These are phyloP conservation scores for Euzophera pinguis DNA, from an alignment of 2,888 invertebrate species.

Conservation along the genomic window DNA sequence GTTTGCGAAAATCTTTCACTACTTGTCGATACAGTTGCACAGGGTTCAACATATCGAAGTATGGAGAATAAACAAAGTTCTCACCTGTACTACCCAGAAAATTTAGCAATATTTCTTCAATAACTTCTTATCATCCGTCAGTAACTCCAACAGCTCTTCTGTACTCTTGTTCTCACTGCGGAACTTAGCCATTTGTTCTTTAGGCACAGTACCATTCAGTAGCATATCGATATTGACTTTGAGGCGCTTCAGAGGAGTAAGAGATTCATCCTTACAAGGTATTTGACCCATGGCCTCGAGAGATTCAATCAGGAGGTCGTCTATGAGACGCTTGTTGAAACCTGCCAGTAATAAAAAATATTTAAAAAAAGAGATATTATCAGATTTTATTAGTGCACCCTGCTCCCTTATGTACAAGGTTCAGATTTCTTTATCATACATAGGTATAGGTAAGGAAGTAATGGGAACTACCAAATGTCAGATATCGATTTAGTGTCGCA, in stretches of 20 bases:
- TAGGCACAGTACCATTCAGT: conserved; percentile 90
- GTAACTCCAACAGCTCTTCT: conserved; percentile 88
- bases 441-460: not conserved
- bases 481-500: not conserved
- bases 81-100: not conserved
- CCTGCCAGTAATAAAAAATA: conserved; percentile 46
- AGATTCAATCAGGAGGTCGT: conserved; percentile 89
- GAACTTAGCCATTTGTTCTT: conserved; percentile 87
- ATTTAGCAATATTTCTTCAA: not conserved
- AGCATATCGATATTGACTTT: conserved; percentile 88
- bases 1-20: no score
- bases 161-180: conserved; percentile 86
- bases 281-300: conserved; percentile 86
- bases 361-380: conserved; percentile 12
- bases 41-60: no score
- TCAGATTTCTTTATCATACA: not conserved
- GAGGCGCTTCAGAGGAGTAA: conserved; percentile 82
- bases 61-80: not conserved
- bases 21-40: no score
- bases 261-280: conserved; percentile 79
- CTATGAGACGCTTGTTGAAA: conserved; percentile 86
- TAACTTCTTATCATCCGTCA: conserved; percentile 75
- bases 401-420: not conserved
- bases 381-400: not conserved
- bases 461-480: not conserved